Percentiles rank a stretch among this genome's conserved stretches.
Conservation (phyloP, 1,140 invertebrate species). For the Drosophila orosa region DNA sequence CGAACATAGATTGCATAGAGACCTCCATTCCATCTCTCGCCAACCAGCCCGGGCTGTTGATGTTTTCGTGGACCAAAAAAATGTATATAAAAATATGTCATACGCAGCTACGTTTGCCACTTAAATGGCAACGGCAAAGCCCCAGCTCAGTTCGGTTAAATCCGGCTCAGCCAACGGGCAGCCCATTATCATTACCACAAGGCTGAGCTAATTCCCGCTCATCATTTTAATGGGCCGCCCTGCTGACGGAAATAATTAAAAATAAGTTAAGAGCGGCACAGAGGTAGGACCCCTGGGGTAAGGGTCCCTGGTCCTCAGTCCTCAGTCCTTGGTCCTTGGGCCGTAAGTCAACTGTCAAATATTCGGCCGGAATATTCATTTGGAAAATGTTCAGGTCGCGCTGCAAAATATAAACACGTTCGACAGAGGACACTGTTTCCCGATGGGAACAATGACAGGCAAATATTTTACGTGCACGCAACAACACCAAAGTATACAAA, state of each 20-base stretch:
- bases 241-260: constrained; percentile 56
- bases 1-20: constrained; percentile 26
- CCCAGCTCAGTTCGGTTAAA: constrained; percentile 22
- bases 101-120: constrained; percentile 48
- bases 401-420: constrained; percentile 72
- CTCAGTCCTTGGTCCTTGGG: constrained; percentile 6
- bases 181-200: constrained; percentile 38
- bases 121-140: constrained; percentile 36
- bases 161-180: constrained; percentile 25
- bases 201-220: constrained; percentile 46
- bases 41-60: constrained; percentile 32
- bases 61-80: constrained; percentile 64
- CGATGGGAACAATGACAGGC: constrained; percentile 60
- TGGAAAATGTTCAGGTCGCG: constrained; percentile 2
- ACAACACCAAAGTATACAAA: constrained; percentile 5
- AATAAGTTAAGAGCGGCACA: constrained; percentile 19
- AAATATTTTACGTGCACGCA: constrained; percentile 78
- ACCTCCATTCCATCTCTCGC: constrained; percentile 5
- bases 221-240: constrained; percentile 52
- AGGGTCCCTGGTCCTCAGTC: constrained; percentile 5
- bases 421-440: constrained; percentile 12
- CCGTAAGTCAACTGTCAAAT: constrained; percentile 44
- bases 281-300: constrained; percentile 6
- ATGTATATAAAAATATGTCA: constrained; percentile 63
- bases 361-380: neutral